A percentile compares a stretch with the other conserved stretches of the same genome.
Conservation (phyloP, 30 jellyfish, hydroid and myxozoan genomes). For the Pseudorhiza aurosa region DNA sequence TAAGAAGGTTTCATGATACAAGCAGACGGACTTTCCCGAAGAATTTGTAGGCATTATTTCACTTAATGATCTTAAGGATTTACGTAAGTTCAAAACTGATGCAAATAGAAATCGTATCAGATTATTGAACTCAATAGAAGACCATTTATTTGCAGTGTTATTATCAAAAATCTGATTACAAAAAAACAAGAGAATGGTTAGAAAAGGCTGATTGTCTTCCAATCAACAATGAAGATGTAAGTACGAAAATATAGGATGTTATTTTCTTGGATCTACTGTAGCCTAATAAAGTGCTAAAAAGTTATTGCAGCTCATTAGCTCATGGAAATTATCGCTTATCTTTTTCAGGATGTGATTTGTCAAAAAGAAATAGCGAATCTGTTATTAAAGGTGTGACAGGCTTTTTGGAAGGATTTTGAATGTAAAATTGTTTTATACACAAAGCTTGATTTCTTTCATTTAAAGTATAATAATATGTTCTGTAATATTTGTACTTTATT, state of each 20-base stretch:
- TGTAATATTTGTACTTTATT: no score
- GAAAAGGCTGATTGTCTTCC: slow-evolving; percentile 53
- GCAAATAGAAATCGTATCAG: no score
- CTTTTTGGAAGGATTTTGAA: no score
- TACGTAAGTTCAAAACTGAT: no score
- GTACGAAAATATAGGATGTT: neutral
- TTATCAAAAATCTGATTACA: slow-evolving; percentile 69
- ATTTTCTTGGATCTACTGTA: neutral
- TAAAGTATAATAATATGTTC: no score
- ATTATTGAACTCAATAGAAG: neutral
- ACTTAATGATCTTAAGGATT: no score
- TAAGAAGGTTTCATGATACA: no score
- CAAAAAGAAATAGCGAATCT: slow-evolving; percentile 3
- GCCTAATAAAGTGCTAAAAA: neutral
- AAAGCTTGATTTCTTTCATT: no score
- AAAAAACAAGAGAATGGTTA: slow-evolving; percentile 78
- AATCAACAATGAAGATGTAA: slow-evolving; percentile 66
- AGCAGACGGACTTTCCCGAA: no score
- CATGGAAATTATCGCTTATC: neutral
- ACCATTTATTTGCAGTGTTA: slow-evolving; percentile 69
- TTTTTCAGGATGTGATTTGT: slow-evolving; percentile 8
- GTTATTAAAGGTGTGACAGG: slow-evolving; percentile 2
- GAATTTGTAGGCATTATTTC: no score
- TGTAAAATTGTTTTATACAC: no score
- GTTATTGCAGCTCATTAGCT: neutral